A percentile compares a stretch with the other conserved stretches of the same genome.
These are phyloP conservation scores for Drosophila eugracilis DNA, from an alignment of 1,140 invertebrate species.

Conservation along the genomic window DNA sequence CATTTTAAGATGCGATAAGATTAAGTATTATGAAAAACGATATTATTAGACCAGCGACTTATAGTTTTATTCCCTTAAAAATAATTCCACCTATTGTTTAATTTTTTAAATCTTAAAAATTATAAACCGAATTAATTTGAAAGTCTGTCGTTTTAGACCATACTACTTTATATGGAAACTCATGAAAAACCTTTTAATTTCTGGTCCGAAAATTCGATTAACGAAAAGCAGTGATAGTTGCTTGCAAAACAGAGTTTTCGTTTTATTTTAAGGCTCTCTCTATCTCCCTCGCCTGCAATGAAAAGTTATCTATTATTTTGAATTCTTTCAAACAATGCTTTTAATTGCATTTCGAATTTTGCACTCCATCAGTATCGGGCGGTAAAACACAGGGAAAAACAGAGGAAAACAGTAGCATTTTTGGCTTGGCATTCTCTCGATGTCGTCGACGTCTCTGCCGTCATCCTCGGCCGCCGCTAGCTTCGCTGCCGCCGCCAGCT, in stretches of 20 bases:
- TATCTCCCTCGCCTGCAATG: not conserved
- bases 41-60: too few relatives aligned
- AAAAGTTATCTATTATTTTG: slow-evolving; percentile 34
- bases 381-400: slow-evolving; percentile 10
- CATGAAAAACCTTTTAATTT: slow-evolving; percentile 11
- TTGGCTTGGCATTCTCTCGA: slow-evolving; percentile 16
- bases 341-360: slow-evolving; percentile 49
- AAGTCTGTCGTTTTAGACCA: too few relatives aligned
- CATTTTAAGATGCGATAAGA: too few relatives aligned
- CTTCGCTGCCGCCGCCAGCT: slow-evolving; percentile 28
- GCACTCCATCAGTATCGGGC: slow-evolving; percentile 15
- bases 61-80: too few relatives aligned
- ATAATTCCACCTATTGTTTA: too few relatives aligned
- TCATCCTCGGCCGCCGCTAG: slow-evolving; percentile 15
- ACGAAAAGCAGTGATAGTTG: not conserved
- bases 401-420: slow-evolving; percentile 38
- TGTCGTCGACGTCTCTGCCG: slow-evolving; percentile 7
- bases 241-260: not conserved
- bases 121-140: too few relatives aligned
- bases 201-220: slow-evolving; percentile 3
- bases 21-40: too few relatives aligned
- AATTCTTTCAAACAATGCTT: slow-evolving; percentile 30
- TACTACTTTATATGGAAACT: not conserved
- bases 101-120: too few relatives aligned
- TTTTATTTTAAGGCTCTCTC: not conserved